These are phyloP conservation scores for Rhagium mordax DNA, from an alignment of 2,888 invertebrate species.

Conservation along the genomic window DNA sequence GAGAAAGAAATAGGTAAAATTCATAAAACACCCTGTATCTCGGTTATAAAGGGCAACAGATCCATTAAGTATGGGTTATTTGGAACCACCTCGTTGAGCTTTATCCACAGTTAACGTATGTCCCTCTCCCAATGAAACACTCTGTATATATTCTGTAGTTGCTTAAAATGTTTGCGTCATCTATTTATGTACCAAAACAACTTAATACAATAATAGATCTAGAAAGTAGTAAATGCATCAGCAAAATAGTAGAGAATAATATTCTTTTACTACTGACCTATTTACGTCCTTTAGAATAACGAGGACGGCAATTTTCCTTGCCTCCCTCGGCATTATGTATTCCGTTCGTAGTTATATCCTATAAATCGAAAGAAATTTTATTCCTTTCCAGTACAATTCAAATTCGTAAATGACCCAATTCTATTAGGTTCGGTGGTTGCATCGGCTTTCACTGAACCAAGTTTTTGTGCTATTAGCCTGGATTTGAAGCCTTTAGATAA, in stretches of 20 bases:
- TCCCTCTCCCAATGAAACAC: no score
- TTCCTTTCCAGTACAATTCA: constrained; percentile 7
- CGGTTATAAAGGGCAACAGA: no score
- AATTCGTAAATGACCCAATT: constrained; percentile 26
- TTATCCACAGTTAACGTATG: no score
- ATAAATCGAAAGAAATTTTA: constrained; percentile 3
- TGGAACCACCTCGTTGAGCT: no score
- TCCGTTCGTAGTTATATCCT: constrained; percentile 8
- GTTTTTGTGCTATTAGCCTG: constrained; percentile 19
- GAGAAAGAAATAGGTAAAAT: no score
- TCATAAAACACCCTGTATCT: no score
- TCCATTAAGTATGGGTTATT: no score
- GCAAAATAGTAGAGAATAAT: neutral
- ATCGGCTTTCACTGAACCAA: constrained; percentile 14
- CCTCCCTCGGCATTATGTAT: constrained; percentile 8
- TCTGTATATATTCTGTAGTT: no score
- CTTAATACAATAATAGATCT: no score
- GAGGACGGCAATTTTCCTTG: neutral
- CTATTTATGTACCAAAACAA: no score
- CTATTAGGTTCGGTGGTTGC: constrained; percentile 11
- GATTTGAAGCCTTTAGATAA: neutral
- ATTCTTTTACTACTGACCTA: neutral
- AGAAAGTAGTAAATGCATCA: no score
- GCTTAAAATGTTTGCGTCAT: no score
- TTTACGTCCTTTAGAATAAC: neutral